These are phyloP conservation scores for Enhydra lutris DNA, from an alignment of 2,113 vertebrate genomes.

Conservation along the genomic window DNA sequence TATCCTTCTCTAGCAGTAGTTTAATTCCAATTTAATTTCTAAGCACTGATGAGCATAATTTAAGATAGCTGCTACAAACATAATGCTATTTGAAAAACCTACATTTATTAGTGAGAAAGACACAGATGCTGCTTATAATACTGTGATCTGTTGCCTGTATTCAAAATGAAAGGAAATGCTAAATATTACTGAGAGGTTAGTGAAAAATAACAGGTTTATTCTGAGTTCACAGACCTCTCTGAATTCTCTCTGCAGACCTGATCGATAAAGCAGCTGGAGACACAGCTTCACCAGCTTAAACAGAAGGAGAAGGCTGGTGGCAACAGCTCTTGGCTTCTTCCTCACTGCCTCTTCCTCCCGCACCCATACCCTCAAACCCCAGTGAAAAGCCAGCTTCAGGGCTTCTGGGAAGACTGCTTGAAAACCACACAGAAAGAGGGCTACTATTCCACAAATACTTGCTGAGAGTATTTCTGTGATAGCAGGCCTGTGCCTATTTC, in stretches of 20 bases:
- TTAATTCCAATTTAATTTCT: neutral
- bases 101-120: neutral
- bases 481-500: neutral
- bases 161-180: neutral
- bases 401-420: neutral
- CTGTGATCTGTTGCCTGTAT: neutral
- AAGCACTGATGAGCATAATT: neutral
- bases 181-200: neutral
- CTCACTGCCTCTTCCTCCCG: neutral
- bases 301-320: neutral
- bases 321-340: neutral
- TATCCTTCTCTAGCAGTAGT: neutral
- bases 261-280: neutral
- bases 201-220: conserved; percentile 16
- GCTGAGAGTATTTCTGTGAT: neutral
- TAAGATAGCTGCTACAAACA: neutral
- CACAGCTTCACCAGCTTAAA: neutral
- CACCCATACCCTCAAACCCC: fast-evolving
- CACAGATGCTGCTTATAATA: neutral
- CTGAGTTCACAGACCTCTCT: neutral
- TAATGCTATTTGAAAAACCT: neutral
- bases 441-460: neutral
- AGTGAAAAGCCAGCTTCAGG: neutral
- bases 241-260: neutral
- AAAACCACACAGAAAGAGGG: neutral